Conservation (phyloP, 1,140 invertebrate species). For the Sycophila sp. region DNA sequence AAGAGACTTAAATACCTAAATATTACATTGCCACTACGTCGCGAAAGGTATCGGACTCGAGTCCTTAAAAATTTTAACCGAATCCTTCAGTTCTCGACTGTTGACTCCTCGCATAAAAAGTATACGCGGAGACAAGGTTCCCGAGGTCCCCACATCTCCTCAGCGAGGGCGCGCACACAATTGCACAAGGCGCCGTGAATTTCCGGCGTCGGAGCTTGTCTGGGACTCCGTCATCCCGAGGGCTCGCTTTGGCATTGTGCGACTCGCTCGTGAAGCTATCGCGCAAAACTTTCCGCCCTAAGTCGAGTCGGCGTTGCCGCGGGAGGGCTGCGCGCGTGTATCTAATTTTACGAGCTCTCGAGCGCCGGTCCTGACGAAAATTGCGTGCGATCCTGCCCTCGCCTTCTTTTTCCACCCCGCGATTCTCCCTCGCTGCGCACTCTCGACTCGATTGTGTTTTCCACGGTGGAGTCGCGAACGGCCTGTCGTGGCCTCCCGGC, state of each 20-base stretch:
- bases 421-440: not conserved
- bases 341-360: conserved; percentile 37
- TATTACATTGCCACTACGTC: too few relatives aligned
- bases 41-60: too few relatives aligned
- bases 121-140: not conserved
- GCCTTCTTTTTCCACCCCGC: not conserved
- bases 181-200: conserved; percentile 6
- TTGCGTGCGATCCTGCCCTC: not conserved
- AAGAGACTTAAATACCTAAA: too few relatives aligned
- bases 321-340: conserved; percentile 9
- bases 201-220: conserved; percentile 21
- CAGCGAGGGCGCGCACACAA: not conserved
- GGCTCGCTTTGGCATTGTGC: too few relatives aligned
- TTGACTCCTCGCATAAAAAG: not conserved
- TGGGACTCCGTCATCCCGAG: not conserved
- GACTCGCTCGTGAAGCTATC: too few relatives aligned
- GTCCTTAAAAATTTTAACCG: too few relatives aligned
- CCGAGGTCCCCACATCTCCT: not conserved
- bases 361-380: conserved; percentile 1
- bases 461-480: not conserved
- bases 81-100: too few relatives aligned
- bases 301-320: too few relatives aligned
- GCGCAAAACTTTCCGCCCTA: conserved; percentile 27
- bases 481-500: not conserved
- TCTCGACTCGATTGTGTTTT: not conserved